Conservation (phyloP, 2,888 invertebrate genomes). For the Electrophaes corylata region DNA sequence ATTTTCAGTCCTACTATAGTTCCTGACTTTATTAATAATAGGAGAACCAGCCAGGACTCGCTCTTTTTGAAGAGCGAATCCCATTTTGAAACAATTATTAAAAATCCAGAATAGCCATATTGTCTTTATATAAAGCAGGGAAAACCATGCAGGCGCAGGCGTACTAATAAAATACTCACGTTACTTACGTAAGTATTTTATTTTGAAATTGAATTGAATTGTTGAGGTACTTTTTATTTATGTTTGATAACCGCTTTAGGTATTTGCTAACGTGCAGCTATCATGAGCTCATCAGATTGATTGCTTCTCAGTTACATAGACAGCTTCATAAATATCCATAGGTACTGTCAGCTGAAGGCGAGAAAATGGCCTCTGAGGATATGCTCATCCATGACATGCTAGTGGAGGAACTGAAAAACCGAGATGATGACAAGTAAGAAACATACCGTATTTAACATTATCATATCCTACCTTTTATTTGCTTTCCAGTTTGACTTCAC, state of each 20-base stretch:
- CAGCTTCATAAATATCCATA: constrained; percentile 75
- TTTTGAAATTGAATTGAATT: too few species aligned
- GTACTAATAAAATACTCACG: too few species aligned
- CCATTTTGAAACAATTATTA: too few species aligned
- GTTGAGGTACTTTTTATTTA: constrained; percentile 11
- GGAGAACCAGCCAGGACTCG: too few species aligned
- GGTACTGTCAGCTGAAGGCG: constrained; percentile 78
- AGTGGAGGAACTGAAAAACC: constrained; percentile 92
- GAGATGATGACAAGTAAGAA: constrained; percentile 92
- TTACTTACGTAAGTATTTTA: too few species aligned
- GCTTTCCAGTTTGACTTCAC: constrained; percentile 14
- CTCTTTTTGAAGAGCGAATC: too few species aligned
- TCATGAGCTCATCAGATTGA: constrained; percentile 51
- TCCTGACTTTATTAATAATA: too few species aligned
- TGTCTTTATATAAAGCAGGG: too few species aligned
- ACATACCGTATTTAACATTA: constrained; percentile 26
- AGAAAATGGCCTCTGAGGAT: constrained; percentile 86
- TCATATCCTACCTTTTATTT: constrained; percentile 26
- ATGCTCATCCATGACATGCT: constrained; percentile 90
- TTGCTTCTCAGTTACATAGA: constrained; percentile 69
- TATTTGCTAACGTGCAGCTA: constrained; percentile 20
- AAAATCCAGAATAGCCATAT: too few species aligned
- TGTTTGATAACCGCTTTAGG: constrained; percentile 22
- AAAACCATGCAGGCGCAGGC: too few species aligned
- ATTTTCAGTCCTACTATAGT: too few species aligned